These are phyloP conservation scores for Drosophila helvetica DNA, from an alignment of 2,888 invertebrate genomes.

Conservation along the genomic window DNA sequence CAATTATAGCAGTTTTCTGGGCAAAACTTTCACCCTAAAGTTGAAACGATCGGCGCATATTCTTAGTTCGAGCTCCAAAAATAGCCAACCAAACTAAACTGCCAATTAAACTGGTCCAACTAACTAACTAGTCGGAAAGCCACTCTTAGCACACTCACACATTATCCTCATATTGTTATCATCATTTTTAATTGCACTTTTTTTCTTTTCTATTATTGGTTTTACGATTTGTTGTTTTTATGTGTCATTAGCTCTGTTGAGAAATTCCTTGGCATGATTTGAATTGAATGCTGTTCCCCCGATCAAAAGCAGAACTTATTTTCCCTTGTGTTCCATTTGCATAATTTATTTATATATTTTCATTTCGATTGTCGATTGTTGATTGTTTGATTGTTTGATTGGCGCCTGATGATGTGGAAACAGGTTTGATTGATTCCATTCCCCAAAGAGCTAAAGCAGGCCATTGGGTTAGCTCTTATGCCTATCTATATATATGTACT, in stretches of 20 bases:
- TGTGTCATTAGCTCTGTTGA: conserved; percentile 3
- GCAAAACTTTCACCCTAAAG: conserved; percentile 35
- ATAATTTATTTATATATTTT: conserved; percentile 26
- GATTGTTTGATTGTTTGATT: background rate
- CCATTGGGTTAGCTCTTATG: conserved; percentile 29
- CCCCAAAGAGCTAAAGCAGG: conserved; percentile 25
- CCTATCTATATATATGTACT: background rate
- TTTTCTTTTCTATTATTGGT: background rate
- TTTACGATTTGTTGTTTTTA: conserved; percentile 1
- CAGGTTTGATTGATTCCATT: conserved; percentile 19
- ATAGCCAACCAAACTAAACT: conserved; percentile 2
- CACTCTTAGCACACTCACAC: conserved; percentile 33
- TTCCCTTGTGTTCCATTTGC: conserved; percentile 37
- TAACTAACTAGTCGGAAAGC: background rate
- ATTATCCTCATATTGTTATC: background rate
- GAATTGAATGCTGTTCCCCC: conserved; percentile 21
- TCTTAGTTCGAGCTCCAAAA: conserved; percentile 35
- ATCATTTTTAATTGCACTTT: background rate
- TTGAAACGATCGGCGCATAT: conserved; percentile 33
- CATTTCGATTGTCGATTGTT: background rate
- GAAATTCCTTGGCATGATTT: conserved; percentile 24
- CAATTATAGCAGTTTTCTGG: conserved; percentile 18
- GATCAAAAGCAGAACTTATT: conserved; percentile 15
- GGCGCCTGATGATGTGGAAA: conserved; percentile 22
- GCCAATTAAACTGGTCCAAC: conserved; percentile 10